Base-by-base conservation (phyloP, 92 coral and sea anemone genomes). In the Phenganax subtilis region DNA sequence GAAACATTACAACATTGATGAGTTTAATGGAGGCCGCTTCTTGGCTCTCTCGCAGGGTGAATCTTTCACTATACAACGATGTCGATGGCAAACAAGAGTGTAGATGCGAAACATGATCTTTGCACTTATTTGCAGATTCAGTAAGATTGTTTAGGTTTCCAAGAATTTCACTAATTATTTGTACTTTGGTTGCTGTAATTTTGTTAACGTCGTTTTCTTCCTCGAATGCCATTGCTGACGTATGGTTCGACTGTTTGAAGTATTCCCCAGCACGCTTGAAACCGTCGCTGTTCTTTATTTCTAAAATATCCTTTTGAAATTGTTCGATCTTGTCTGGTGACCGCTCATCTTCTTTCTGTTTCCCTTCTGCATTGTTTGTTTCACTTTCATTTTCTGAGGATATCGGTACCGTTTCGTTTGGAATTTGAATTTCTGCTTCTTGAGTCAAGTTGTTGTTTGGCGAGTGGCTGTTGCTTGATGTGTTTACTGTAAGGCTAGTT, bases 121-220 rank as follows among this genome's bases (percentile, higher is more conserved):
- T 68, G 11, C 73, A 30, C 17, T 68, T 68, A 16, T 68, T n/a
- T 30, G 52, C 15, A 0, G 73, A 55, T 10, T 8, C 73, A 68
- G 17, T 68, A 3, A 68, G 73, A 68, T 68, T 20, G n/a, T 68
- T n/a, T 12, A 68, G 47, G 3, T 68, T 68, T 68, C 73, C 73
- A 9, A 68, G 73, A 68, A 68, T 68, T 30, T 37, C 54, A 51
- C 53, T 68, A 68, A 68, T 27, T n/a, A 68, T n/a, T 0, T 55
- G 73, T 31, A 27, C 53, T 68, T 37, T 68, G 12, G 53, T 68
- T 0, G 73, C 73, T 3, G 52, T 28, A 10, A 68, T 68, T 37
- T 17, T 64, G 30, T 10, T 68, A 10, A 30, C 8, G 4, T 30
- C 12, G 14, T 10, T 68, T 30, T 68, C n/a, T 14, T 68, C 47